Evolutionary conservation across 92 coral and sea anemone genomes (phyloP).

Genomic region (Hydrozoanthus gracilis): DNA sequence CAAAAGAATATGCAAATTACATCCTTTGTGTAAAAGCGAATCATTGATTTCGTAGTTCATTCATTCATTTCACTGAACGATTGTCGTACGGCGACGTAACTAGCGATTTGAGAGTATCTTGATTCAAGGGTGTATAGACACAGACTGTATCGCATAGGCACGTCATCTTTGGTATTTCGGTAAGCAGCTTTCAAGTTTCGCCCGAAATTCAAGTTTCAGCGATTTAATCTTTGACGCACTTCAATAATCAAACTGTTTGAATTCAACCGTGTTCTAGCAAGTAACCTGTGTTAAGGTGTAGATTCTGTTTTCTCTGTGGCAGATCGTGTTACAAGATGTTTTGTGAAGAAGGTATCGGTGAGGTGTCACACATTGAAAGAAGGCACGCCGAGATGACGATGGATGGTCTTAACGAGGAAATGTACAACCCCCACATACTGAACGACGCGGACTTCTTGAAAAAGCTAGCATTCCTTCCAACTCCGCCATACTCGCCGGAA

Average conservation of each 20-base stretch:
- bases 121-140: not conserved
- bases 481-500: constrained; percentile 98
- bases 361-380: constrained; percentile 66
- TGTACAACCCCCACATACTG: constrained; percentile 68
- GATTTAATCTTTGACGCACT: constrained; percentile 25
- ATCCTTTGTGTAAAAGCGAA: constrained; percentile 38
- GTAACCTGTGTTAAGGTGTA: constrained; percentile 51
- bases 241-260: constrained; percentile 48
- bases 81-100: constrained; percentile 31
- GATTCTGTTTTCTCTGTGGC: constrained; percentile 51
- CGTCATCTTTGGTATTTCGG: not conserved
- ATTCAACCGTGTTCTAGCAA: constrained; percentile 55
- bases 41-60: constrained; percentile 34
- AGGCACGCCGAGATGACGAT: constrained; percentile 64
- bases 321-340: constrained; percentile 92
- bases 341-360: constrained; percentile 73
- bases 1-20: constrained; percentile 45
- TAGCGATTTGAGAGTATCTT: constrained; percentile 1
- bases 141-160: not conserved
- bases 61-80: constrained; percentile 42
- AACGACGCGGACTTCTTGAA: constrained; percentile 85
- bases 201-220: not conserved
- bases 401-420: constrained; percentile 77
- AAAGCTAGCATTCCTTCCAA: constrained; percentile 83
- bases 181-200: constrained; percentile 6